phyloP scores from a whole-genome alignment of 2,888 invertebrate genomes.

The Parasteatoda lunata region DNA sequence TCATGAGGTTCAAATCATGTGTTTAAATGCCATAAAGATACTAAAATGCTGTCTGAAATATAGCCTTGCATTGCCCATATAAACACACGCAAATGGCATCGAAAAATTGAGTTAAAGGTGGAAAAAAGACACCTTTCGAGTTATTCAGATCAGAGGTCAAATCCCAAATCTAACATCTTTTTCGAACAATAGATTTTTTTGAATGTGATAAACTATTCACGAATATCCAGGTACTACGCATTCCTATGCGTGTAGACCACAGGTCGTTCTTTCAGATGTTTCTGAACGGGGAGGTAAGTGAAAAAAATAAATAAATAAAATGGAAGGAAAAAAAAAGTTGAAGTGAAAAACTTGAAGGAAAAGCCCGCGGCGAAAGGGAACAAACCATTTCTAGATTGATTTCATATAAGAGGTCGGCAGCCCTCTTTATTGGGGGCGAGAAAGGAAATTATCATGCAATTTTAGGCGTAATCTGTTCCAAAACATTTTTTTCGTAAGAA shows the following conservation, averaged over 20 bases:
- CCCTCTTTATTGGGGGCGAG: neutral
- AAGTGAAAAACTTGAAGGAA: slow-evolving; percentile 15
- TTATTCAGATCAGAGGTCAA: slow-evolving; percentile 29
- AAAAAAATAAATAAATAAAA: neutral
- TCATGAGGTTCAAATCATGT: too few relatives aligned
- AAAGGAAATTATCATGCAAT: slow-evolving; percentile 13
- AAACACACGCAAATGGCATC: too few relatives aligned
- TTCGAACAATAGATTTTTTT: slow-evolving; percentile 55
- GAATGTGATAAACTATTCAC: slow-evolving; percentile 57
- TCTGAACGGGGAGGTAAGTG: slow-evolving; percentile 1
- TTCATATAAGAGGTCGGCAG: slow-evolving; percentile 7
- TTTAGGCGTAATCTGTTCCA: neutral
- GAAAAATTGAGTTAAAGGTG: neutral
- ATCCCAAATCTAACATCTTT: slow-evolving; percentile 35
- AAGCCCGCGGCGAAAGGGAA: slow-evolving; percentile 55
- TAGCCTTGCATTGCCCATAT: too few relatives aligned
- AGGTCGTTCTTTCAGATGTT: slow-evolving; percentile 29
- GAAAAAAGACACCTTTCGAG: slow-evolving; percentile 23
- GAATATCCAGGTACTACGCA: slow-evolving; percentile 44
- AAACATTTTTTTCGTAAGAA: too few relatives aligned
- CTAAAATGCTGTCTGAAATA: too few relatives aligned
- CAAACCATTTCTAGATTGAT: slow-evolving; percentile 5
- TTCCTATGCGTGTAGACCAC: slow-evolving; percentile 32
- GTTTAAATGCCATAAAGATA: too few relatives aligned
- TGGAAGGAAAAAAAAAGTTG: slow-evolving; percentile 3